These are phyloP conservation scores for Rhingia rostrata DNA, from an alignment of 2,888 invertebrate species.

Conservation along the genomic window DNA sequence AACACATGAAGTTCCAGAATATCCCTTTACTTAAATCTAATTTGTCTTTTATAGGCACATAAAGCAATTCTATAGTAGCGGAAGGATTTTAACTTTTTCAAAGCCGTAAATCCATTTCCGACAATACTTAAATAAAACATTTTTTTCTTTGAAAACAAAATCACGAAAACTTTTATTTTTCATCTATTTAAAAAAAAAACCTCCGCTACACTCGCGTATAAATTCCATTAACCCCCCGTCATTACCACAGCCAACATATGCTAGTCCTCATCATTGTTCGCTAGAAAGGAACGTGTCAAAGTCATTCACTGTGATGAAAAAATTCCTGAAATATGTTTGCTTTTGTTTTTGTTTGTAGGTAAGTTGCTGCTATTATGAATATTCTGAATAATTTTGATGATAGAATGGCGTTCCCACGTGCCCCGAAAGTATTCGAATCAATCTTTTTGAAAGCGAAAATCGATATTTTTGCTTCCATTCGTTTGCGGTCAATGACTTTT, in stretches of 20 bases:
- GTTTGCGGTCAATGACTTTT: slow-evolving; percentile 30
- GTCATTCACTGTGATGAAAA: neutral
- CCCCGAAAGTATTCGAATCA: slow-evolving; percentile 19
- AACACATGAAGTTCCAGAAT: no score
- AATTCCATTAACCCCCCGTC: neutral
- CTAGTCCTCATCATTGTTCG: slow-evolving; percentile 22
- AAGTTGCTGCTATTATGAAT: neutral
- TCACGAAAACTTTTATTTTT: no score
- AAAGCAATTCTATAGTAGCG: no score
- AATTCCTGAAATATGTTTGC: neutral
- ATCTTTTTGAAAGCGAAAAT: slow-evolving; percentile 21
- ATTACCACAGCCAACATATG: slow-evolving; percentile 21
- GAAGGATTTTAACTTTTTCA: no score
- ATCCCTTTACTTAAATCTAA: no score
- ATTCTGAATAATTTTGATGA: neutral
- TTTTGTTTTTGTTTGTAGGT: neutral
- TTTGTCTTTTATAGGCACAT: no score
- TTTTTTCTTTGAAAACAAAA: no score
- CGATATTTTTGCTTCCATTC: slow-evolving; percentile 6
- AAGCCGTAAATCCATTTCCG: no score
- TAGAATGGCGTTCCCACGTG: slow-evolving; percentile 26
- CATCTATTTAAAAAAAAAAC: neutral
- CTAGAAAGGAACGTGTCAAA: slow-evolving; percentile 16
- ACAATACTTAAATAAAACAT: no score
- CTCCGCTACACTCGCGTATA: neutral